Base-by-base conservation (phyloP, 2,113 vertebrate species). In the Corynorhinus townsendii region DNA sequence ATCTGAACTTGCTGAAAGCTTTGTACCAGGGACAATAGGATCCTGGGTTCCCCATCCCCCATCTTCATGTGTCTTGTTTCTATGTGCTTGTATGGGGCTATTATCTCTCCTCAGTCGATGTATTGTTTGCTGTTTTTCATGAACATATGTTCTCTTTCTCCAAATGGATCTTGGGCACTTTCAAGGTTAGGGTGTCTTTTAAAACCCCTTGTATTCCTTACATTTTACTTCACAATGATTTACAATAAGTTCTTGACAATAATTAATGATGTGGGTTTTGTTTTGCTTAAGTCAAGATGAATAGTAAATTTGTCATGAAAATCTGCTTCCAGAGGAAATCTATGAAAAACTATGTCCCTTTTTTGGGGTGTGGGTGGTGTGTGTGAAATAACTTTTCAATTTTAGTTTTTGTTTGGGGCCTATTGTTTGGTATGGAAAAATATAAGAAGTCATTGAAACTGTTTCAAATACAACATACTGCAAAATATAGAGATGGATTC, bases 21-120 rank as follows among this genome's bases (percentile, higher is more conserved):
- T 64, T 26, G 2, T 14, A 45, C 2, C 15, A 7, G 14, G 7
- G 3, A 17, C 43, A 72, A 56, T 3, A 14, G 4, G 2, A 35
- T 85, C 16, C 4, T 35, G 6, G 2, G 1, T 45, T 1, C 8
- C 38, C 15, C 6, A 33, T 3, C 2, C 10, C 10, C 4, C 4
- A 4, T 1, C 28, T 92, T 43, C n/a, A 33, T 30, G 62, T 26
- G 16, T 68, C 24, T 82, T 47, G 22, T 80, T 87, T 87, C 40
- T 68, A 7, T 52, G 33, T 90, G 12, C 6, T 49, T 76, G 1
- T 45, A 1, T n/a, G 3, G 4, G 12, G 15, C 10, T 69, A 56
- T 75, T 49, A 66, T 28, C 26, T 76, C 26, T 33, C 9, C 12
- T 45, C 66, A 40, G 30, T 3, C 1, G 0, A 62, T 54, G 22